Evolutionary conservation across 1,140 invertebrate genomes (phyloP), one percentile per base, ranked within the genome.

Genomic region (Drosophila malerkotliana): DNA sequence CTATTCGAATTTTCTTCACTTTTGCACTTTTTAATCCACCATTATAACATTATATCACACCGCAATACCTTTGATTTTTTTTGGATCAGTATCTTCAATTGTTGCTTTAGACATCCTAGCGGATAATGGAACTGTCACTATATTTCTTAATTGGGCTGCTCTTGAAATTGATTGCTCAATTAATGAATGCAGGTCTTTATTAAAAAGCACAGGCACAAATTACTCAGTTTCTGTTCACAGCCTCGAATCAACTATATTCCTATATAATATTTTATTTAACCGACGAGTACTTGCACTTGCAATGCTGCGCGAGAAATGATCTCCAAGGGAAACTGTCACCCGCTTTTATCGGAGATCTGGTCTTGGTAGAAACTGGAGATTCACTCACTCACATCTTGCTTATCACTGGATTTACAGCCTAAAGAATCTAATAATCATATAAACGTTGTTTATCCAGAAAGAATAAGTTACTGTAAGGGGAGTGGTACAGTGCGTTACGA

Each of bases 11-110:
- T 52, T 52, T 18, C 7, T 39, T 30, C 1, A 28, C 26, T 28
- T 28, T 6, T 7, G 0, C 26, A 28, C 34, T 37, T 37, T 37
- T 12, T 0, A 10, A 12, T 12, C 9, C 34, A 37, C 34, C 12
- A 4, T 37, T 37, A 12, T 12, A 37, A 12, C 12, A 12, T 12
- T 12, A 37, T 12, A 5, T 9, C 10, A 37, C 12, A 26, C 14
- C 2, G 49, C 63, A 80, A 4, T 37, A 84, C 81, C 81, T 77
- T 77, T 77, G 10, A 12, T 32, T 44, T 87, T 81, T 8, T 60
- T 57, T 15, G 64, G 10, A 62, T 69, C 51, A 5, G 59, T 26
- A 60, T 21, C 69, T 52, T 73, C 56, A 15, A 47, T 37, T 24
- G 54, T 73, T 2, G 71, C 57, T 14, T 67, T 60, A 21, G 73